Evolutionary conservation across 2,113 vertebrate genomes (phyloP).

Genomic region (Isichthys henryi): DNA sequence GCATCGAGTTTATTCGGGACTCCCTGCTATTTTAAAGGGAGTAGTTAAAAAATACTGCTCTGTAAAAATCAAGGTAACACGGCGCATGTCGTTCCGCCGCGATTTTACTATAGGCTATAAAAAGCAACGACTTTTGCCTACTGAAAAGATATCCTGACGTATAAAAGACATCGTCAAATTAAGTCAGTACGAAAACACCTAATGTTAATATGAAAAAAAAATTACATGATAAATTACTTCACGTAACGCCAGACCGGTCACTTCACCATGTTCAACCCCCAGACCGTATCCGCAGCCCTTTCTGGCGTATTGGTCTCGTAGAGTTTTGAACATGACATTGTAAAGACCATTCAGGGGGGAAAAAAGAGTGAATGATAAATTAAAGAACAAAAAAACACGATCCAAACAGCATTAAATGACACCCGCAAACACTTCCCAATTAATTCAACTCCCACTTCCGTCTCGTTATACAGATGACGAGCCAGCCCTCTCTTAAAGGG

Average conservation of each 20-base stretch:
- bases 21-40: background rate
- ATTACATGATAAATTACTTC: background rate
- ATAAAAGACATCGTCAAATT: background rate
- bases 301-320: background rate
- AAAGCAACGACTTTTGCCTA: background rate
- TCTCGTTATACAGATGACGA: background rate
- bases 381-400: background rate
- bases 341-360: background rate
- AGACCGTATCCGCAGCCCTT: background rate
- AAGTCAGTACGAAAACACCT: background rate
- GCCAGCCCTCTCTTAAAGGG: background rate
- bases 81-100: background rate
- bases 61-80: background rate
- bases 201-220: background rate
- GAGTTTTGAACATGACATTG: background rate
- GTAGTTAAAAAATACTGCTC: slow-evolving; percentile 6
- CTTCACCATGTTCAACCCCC: background rate
- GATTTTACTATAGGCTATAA: background rate
- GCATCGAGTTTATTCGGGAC: background rate
- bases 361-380: background rate
- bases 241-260: background rate
- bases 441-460: background rate
- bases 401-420: background rate
- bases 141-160: background rate
- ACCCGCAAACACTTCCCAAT: background rate